Evolutionary conservation across 2,113 vertebrate species (phyloP), one percentile per base, ranked within the genome.

Genomic region (Oryzias javanicus): DNA sequence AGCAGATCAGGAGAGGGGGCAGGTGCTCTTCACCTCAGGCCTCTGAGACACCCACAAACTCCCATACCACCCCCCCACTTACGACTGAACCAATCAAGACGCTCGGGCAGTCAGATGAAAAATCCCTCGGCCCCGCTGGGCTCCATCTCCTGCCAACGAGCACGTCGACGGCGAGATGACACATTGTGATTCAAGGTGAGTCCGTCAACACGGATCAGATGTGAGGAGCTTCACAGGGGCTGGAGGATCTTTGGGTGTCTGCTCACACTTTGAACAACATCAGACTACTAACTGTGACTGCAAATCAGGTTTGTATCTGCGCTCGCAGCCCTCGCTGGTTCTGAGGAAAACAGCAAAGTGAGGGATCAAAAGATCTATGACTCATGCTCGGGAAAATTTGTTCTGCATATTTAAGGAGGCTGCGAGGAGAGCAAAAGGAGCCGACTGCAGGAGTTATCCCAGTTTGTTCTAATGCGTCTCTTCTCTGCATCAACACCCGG

Each of bases 11-110:
- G 19, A 14, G 55, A 51, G 27, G 56, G 62, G 62, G 69, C 72
- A 79, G 76, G 57, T 79, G 80, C 72, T 76, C 68, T 18, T 79
- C 80, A 70, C 72, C 68, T 66, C 72, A 49, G 80, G 69, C 62
- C 29, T 55, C 63, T 3, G 18, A 12, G 47, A 65, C 47, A 19
- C 53, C 57, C 61, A 63, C 53, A 15, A 8, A 4, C 1, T 5
- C 15, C 55, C 25, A 44, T 42, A 1, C 19, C 14, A 14, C 27
- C 18, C 35, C 59, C 18, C 67, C 17, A 35, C 4, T 18, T 20
- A 27, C 35, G 46, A n/a, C 66, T 17, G 14, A 42, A 35, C 29
- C 29, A 35, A 35, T 35, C 55, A 22, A 55, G 59, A 52, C 54
- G 49, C 48, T 1, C n/a, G 72, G 52, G 73, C 70, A 80, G 70